phyloP scores from a whole-genome alignment of 1,140 invertebrate species.

The Microplitis mediator region DNA sequence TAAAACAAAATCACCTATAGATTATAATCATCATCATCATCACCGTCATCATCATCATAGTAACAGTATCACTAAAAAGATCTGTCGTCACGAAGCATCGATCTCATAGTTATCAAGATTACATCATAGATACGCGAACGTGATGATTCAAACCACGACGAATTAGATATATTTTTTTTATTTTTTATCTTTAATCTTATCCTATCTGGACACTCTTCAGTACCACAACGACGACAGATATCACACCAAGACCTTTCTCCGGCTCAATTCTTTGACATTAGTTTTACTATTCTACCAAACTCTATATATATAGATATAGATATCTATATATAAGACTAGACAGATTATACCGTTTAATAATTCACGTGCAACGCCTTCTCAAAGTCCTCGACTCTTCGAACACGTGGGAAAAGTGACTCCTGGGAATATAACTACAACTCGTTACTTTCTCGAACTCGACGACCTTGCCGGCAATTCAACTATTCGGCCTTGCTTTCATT shows the following conservation, averaged over 20 bases:
- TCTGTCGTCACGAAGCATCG: slow-evolving; percentile 7
- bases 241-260: too few species aligned
- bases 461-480: slow-evolving; percentile 15
- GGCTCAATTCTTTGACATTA: too few species aligned
- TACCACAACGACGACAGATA: too few species aligned
- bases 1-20: background rate
- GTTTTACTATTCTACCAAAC: too few species aligned
- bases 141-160: background rate
- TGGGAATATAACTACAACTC: slow-evolving; percentile 6
- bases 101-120: slow-evolving; percentile 5
- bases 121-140: too few species aligned
- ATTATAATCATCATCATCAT: background rate
- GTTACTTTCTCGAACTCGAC: slow-evolving; percentile 11
- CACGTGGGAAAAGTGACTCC: slow-evolving; percentile 14
- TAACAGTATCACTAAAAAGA: background rate
- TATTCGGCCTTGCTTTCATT: slow-evolving; percentile 29
- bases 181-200: background rate
- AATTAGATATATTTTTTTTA: background rate
- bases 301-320: too few species aligned
- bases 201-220: background rate
- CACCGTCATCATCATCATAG: background rate
- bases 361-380: slow-evolving; percentile 8
- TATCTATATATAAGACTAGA: too few species aligned
- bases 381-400: background rate
- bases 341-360: slow-evolving; percentile 1